Evolutionary conservation across 2,888 invertebrate genomes (phyloP), one percentile per base, ranked within the genome.

Genomic region (Sympetrum striolatum): DNA sequence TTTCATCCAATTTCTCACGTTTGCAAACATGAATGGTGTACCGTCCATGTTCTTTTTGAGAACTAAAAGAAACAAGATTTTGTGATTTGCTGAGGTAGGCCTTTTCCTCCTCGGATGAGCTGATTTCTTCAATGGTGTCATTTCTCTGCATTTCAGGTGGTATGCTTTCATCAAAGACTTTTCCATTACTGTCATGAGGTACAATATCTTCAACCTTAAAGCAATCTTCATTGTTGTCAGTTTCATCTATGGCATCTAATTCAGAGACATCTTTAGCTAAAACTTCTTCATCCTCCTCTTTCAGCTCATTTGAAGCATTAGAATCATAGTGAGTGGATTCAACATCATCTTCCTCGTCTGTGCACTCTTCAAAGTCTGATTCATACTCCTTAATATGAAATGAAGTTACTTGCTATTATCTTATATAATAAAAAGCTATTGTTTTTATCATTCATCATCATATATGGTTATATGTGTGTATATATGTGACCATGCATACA

Each of bases 151-250:
- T 14, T 64, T 86, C 37, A 39, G 86, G 35, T 22, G 22, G 22
- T 22, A 1, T 37, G n/a, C 60, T 4, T 37, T 60, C 37, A 37
- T 60, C 12, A 37, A 22, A 18, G 90, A 82, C 90, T 79, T 91
- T 14, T 64, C 91, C 90, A 93, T 93, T 0, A 92, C 92, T 92
- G 80, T 96, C 96, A 92, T 95, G 96, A 92, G 94, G 95, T 0
- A 96, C 96, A 0, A 96, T 92, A 96, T 96, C 90, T 96, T 92
- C 93, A 95, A 95, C 73, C 94, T 93, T 91, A 18, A 5, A 5
- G 5, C 94, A 94, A 90, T 95, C 95, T 25, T 92, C 92, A 58
- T 86, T 25, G n/a, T 60, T 60, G 31, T 60, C 60, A 37, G 53
- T 60, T 64, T 35, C n/a, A 18, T 39, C 86, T 37, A 31, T 18